Evolutionary conservation across 2,113 vertebrate genomes (phyloP), one percentile per base, ranked within the genome.

Genomic region (Aythya baeri): DNA sequence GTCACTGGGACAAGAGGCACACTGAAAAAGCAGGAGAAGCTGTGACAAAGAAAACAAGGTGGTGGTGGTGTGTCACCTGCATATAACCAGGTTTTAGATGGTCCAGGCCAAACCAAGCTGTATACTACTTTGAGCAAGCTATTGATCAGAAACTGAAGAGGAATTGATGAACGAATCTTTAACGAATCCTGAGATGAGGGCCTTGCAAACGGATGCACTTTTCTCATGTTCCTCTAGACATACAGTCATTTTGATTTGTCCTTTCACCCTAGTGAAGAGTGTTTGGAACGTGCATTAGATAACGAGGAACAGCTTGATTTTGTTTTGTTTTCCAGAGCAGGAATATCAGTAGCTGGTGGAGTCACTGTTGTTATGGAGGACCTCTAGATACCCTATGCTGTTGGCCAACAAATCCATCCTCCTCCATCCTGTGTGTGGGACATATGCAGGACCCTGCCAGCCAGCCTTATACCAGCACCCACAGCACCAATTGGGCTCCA

Each of bases 401-500:
- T 41, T 80, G 31, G 55, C 46, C 29, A 82, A 1, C 0, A 0
- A 70, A 7, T 46, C 13, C 15, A 23, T 89, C 29, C 15, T 43
- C 23, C 32, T 66, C 32, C 59, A 49, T 2, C 17, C 41, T 0
- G 0, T 17, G 25, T 43, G 13, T 7, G 72, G 32, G 12, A 15
- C 17, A 46, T 0, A 0, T 63, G 34, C 66, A 2, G 6, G 36
- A 68, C 7, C 55, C 50, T 76, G 23, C 26, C 50, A 58, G 31
- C 21, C 0, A 0, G 34, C 27, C 63, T 32, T 25, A 36, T 22
- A 5, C 15, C 3, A 4, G 21, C 22, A 74, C 8, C 20, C 44
- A 52, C 15, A n/a, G n/a, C 13, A 43, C 32, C 62, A 41, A 44
- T 44, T 0, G 0, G 36, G 11, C 50, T 58, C 17, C 15, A 20